Percentiles rank a stretch among this genome's conserved stretches.
Evolutionary conservation across 2,888 invertebrate species (phyloP).

Genomic region (Volucella zonaria): DNA sequence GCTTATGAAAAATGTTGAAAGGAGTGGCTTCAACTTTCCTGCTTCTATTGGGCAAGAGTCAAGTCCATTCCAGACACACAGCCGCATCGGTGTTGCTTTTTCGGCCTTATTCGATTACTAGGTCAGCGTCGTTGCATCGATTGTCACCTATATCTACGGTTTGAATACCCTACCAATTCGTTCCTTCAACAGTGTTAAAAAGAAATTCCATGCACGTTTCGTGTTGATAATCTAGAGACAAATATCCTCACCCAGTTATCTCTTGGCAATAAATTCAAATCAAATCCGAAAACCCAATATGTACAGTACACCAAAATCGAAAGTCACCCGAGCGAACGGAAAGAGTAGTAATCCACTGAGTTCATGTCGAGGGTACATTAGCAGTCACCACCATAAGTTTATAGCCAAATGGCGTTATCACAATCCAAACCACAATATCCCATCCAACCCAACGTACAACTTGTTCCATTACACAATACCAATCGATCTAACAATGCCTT

Average conservation of each 20-base stretch:
- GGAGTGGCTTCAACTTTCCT: neutral
- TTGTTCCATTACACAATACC: constrained; percentile 53
- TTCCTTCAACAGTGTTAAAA: neutral
- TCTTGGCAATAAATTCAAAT: constrained; percentile 48
- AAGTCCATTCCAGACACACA: too few species aligned
- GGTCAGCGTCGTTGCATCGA: neutral
- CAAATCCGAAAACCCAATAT: neutral
- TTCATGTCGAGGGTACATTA: constrained; percentile 67
- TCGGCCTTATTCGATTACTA: neutral
- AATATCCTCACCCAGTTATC: constrained; percentile 24
- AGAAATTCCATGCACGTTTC: constrained; percentile 44
- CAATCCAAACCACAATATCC: constrained; percentile 11
- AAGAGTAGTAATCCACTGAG: constrained; percentile 26
- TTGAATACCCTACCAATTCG: neutral
- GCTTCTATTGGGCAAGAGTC: neutral
- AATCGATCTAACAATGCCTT: constrained; percentile 66
- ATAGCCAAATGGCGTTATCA: constrained; percentile 18
- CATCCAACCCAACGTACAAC: constrained; percentile 12
- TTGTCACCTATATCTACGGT: constrained; percentile 7
- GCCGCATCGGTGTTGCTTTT: too few species aligned
- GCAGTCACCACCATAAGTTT: constrained; percentile 28
- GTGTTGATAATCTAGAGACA: constrained; percentile 43
- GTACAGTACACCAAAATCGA: neutral
- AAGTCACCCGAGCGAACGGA: constrained; percentile 21
- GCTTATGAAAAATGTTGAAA: neutral